Conservation (phyloP, 2,888 invertebrate genomes). For the Dyspetes luteomarginatus region DNA sequence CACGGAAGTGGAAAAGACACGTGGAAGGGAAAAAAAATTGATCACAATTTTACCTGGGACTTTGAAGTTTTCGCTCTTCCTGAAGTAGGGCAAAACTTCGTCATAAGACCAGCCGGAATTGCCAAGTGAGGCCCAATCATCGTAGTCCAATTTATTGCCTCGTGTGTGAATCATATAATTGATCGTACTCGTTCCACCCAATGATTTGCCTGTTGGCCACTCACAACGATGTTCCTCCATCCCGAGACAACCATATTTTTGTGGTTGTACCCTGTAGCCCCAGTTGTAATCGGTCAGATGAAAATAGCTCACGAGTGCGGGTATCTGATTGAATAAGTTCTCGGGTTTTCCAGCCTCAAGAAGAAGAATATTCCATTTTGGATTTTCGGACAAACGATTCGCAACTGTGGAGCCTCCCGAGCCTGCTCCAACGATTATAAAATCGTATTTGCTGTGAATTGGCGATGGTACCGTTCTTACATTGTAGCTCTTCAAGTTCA, state of each 20-base stretch:
- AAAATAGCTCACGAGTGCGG: slow-evolving; percentile 85
- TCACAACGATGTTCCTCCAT: slow-evolving; percentile 90
- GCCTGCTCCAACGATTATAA: slow-evolving; percentile 89
- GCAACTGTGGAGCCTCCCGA: slow-evolving; percentile 89
- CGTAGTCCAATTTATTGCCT: slow-evolving; percentile 70
- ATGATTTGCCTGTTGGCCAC: slow-evolving; percentile 87
- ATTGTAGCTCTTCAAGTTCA: slow-evolving; percentile 72
- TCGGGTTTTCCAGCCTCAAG: slow-evolving; percentile 87
- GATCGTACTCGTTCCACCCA: slow-evolving; percentile 79
- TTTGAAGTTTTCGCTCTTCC: slow-evolving; percentile 66
- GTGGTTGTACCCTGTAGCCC: slow-evolving; percentile 89
- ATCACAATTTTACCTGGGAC: slow-evolving; percentile 62
- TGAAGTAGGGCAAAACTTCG: slow-evolving; percentile 68
- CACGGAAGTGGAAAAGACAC: background rate
- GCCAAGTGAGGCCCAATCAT: slow-evolving; percentile 66
- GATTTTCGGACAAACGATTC: slow-evolving; percentile 87
- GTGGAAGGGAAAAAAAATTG: slow-evolving; percentile 4
- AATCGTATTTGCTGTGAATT: slow-evolving; percentile 85
- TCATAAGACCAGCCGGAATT: slow-evolving; percentile 69
- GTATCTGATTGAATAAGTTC: slow-evolving; percentile 85
- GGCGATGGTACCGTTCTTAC: slow-evolving; percentile 74
- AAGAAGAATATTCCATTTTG: slow-evolving; percentile 86
- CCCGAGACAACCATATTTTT: slow-evolving; percentile 87
- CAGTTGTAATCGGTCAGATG: slow-evolving; percentile 88
- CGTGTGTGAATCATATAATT: slow-evolving; percentile 81